Evolutionary conservation across 2,888 invertebrate species (phyloP).

Genomic region (Cheilosia soror): DNA sequence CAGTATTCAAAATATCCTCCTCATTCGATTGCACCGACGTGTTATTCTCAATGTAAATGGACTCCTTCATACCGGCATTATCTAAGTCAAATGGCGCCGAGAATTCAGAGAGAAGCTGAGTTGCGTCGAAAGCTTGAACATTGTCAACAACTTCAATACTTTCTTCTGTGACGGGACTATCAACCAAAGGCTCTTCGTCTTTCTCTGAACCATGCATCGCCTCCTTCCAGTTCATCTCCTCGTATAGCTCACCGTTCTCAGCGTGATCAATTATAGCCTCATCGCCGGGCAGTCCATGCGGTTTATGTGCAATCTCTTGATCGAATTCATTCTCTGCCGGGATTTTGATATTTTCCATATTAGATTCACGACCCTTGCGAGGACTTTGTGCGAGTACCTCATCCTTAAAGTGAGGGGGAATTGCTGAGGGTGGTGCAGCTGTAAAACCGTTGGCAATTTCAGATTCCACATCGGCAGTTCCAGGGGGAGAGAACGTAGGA

Average conservation of each 20-base stretch:
- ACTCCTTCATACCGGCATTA: slow-evolving; percentile 79
- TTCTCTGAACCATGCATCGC: slow-evolving; percentile 78
- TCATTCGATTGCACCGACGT: slow-evolving; percentile 42
- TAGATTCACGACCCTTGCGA: slow-evolving; percentile 85
- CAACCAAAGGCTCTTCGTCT: slow-evolving; percentile 72
- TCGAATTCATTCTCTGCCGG: slow-evolving; percentile 82
- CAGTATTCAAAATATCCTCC: slow-evolving; percentile 81
- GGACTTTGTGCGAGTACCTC: slow-evolving; percentile 89
- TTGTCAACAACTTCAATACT: slow-evolving; percentile 54
- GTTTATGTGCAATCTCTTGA: slow-evolving; percentile 81
- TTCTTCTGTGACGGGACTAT: slow-evolving; percentile 65
- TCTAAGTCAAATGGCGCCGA: slow-evolving; percentile 64
- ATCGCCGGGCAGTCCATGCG: slow-evolving; percentile 80
- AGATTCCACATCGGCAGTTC: slow-evolving; percentile 13
- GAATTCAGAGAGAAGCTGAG: slow-evolving; percentile 44
- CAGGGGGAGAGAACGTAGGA: slow-evolving; percentile 85
- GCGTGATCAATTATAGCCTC: slow-evolving; percentile 74
- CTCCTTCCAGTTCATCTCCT: slow-evolving; percentile 78
- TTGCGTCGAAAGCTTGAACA: slow-evolving; percentile 22
- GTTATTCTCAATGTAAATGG: slow-evolving; percentile 79
- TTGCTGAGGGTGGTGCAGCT: slow-evolving; percentile 41
- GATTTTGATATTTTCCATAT: slow-evolving; percentile 82
- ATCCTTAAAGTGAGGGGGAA: slow-evolving; percentile 62
- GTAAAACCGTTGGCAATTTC: slow-evolving; percentile 59
- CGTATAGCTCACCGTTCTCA: slow-evolving; percentile 69